Conservation (phyloP, 2,113 vertebrate genomes). For the Tyrannus savana region DNA sequence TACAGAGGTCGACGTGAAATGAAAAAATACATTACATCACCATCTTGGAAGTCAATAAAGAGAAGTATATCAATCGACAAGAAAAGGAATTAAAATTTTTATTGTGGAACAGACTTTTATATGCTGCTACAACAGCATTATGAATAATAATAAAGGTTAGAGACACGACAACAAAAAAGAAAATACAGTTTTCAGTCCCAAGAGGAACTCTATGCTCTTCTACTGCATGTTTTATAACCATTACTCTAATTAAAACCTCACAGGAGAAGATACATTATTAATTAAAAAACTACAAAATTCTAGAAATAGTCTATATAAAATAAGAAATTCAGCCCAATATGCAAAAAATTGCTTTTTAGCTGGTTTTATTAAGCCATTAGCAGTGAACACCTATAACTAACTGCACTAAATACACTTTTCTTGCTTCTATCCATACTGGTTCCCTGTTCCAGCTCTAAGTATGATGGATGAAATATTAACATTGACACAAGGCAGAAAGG, state of each 20-base stretch:
- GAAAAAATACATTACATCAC: neutral
- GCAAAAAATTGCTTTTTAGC: neutral
- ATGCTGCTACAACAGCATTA: neutral
- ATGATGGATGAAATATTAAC: neutral
- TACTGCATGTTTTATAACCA: neutral
- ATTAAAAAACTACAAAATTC: neutral
- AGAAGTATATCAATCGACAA: neutral
- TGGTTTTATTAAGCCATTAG: neutral
- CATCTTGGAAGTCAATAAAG: neutral
- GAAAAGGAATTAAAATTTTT: neutral
- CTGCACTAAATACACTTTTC: neutral
- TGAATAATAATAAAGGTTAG: neutral
- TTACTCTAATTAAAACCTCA: neutral
- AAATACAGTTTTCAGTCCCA: neutral
- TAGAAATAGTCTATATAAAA: neutral
- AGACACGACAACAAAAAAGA: neutral
- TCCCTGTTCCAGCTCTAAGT: neutral
- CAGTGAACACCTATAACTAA: neutral
- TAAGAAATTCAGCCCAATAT: neutral
- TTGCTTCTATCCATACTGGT: neutral
- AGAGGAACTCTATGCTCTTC: neutral
- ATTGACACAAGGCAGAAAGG: neutral
- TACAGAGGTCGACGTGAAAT: neutral
- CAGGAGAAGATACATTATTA: neutral
- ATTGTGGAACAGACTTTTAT: neutral